Evolutionary conservation across 2,113 vertebrate genomes (phyloP), one percentile per base, ranked within the genome.

Genomic region (Alligator sinensis): DNA sequence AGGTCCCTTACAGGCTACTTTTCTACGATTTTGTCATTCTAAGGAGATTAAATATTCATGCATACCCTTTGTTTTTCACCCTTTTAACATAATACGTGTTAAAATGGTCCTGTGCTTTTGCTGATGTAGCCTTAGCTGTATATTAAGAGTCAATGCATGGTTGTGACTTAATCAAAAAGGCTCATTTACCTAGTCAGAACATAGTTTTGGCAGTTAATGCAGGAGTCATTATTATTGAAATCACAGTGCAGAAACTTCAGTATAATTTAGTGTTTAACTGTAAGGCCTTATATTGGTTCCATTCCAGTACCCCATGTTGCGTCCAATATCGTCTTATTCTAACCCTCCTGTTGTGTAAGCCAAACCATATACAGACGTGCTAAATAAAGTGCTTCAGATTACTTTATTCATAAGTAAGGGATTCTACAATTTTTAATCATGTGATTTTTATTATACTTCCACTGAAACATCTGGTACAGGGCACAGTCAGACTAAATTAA

Each of bases 71-170:
- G 64, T 68, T 28, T 68, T 68, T 87, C 47, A 90, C 18, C 7
- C 2, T 4, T 79, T 76, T 0, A 0, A 82, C 34, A 12, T 66
- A 66, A 34, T 76, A 27, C 19, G 21, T 59, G n/a, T 87, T 92
- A 87, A 92, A 91, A 30, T 90, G 88, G 87, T 90, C 84, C 85
- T 84, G 88, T 28, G 25, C 27, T 94, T 86, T 61, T 82, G 38
- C 54, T 88, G 57, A 61, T 11, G 54, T 80, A 80, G 25, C 28
- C 8, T 80, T 16, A 87, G 68, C 89, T 83, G 2, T 62, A 9
- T 58, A 15, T 80, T 79, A 85, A 21, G 75, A 80, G 74, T 76
- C 0, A 18, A 0, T 81, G 21, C 72, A 2, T 89, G 74, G 38
- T 74, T 95, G 27, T 81, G 82, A 62, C 90, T 91, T 89, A 78